phyloP scores from a whole-genome alignment of 92 coral and sea anemone species.

The Paragorgia papillata region DNA sequence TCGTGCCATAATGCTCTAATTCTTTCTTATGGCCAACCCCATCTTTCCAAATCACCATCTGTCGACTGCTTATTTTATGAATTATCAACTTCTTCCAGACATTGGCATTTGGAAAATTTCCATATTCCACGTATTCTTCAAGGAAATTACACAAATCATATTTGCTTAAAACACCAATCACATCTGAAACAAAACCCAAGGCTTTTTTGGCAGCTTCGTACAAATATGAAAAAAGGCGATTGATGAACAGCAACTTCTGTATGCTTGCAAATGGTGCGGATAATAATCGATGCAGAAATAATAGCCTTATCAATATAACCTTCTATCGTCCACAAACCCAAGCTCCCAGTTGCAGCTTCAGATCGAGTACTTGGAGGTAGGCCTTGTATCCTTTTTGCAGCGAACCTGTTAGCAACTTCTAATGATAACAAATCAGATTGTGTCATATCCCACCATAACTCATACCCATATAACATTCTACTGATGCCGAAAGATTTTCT shows the following conservation, averaged over 20 bases:
- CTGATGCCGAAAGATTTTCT: background rate
- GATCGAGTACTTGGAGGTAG: background rate
- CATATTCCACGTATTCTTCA: background rate
- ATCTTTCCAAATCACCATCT: no score
- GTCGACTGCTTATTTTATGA: no score
- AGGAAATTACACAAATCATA: background rate
- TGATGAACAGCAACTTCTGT: background rate
- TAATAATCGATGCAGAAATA: background rate
- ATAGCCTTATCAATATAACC: conserved; percentile 16
- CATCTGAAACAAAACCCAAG: background rate
- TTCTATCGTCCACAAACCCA: conserved; percentile 8
- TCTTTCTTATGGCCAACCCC: no score
- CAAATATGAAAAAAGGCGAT: background rate
- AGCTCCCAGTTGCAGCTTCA: conserved; percentile 14
- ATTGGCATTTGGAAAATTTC: background rate
- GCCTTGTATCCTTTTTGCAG: conserved; percentile 14
- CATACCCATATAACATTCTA: background rate
- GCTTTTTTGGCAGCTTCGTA: background rate
- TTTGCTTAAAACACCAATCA: background rate
- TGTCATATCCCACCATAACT: background rate
- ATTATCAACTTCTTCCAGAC: no score
- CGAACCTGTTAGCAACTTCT: background rate
- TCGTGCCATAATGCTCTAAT: no score
- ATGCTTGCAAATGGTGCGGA: background rate
- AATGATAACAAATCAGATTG: background rate